Conservation (phyloP, 2,888 invertebrate genomes). For the Melikaiella ostensackeni region DNA sequence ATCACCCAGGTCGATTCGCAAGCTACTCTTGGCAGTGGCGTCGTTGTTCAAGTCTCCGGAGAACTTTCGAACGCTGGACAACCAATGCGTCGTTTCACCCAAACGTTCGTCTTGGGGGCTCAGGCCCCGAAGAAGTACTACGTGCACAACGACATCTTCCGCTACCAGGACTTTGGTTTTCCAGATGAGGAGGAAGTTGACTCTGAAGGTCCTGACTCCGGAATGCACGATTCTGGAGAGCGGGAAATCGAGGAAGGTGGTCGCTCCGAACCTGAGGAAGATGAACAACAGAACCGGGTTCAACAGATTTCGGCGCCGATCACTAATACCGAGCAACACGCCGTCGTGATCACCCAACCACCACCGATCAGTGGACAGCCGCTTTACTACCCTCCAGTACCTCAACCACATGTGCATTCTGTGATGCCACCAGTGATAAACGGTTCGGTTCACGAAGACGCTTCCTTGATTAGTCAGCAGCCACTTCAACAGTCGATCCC, state of each 20-base stretch:
- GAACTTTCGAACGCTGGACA: constrained; percentile 97
- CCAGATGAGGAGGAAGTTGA: constrained; percentile 73
- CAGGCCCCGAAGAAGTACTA: constrained; percentile 99
- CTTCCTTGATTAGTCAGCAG: constrained; percentile 70
- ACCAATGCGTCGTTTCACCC: constrained; percentile 98
- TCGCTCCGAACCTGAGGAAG: constrained; percentile 84
- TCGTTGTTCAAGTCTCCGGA: constrained; percentile 98
- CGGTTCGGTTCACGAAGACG: constrained; percentile 75
- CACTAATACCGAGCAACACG: constrained; percentile 62
- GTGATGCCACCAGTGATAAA: constrained; percentile 73
- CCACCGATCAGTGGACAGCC: constrained; percentile 65
- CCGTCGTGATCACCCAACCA: constrained; percentile 59
- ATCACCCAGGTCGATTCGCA: constrained; percentile 98
- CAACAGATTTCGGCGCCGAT: constrained; percentile 63
- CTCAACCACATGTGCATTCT: constrained; percentile 69
- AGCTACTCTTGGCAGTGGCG: constrained; percentile 94
- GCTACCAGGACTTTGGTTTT: constrained; percentile 87
- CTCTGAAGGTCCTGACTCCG: constrained; percentile 66
- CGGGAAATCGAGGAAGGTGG: constrained; percentile 82
- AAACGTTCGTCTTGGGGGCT: constrained; percentile 97
- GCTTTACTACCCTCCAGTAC: constrained; percentile 63
- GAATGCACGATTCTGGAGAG: constrained; percentile 66
- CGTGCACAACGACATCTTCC: constrained; percentile 99
- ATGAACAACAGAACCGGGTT: constrained; percentile 76
- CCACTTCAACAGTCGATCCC: constrained; percentile 62